phyloP scores from a whole-genome alignment of 2,113 vertebrate species.

The Colius striatus region DNA sequence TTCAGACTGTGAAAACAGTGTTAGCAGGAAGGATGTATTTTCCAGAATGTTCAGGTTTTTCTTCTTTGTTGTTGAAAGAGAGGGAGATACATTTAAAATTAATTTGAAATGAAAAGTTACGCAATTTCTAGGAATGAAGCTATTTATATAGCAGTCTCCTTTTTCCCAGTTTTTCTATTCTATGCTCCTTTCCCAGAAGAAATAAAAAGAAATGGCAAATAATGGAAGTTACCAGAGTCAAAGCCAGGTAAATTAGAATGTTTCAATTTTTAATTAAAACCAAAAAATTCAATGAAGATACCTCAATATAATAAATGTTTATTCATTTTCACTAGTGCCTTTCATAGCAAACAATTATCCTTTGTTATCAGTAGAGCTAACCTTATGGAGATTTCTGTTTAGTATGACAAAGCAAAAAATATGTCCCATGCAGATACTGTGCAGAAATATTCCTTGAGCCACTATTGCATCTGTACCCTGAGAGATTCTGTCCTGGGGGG shows the following conservation, averaged over 20 bases:
- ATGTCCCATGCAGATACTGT: fast-evolving
- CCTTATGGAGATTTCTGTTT: neutral
- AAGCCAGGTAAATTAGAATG: conserved; percentile 8
- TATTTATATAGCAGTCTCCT: conserved; percentile 42
- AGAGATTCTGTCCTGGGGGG: neutral
- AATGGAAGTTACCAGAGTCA: neutral
- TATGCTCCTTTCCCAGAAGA: conserved; percentile 15
- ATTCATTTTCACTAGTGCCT: neutral
- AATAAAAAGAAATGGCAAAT: conserved; percentile 21
- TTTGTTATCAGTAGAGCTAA: neutral
- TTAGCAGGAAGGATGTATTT: conserved; percentile 49
- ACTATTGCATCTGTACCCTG: neutral
- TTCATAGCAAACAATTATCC: neutral
- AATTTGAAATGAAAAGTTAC: conserved; percentile 61
- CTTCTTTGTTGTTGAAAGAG: neutral
- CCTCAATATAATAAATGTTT: neutral
- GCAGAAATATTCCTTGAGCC: neutral
- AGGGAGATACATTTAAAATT: conserved; percentile 58
- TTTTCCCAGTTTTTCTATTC: conserved; percentile 32
- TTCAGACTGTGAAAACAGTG: conserved; percentile 45
- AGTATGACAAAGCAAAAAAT: neutral
- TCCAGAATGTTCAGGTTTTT: conserved; percentile 18
- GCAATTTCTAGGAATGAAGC: conserved; percentile 40
- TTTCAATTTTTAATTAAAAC: neutral
- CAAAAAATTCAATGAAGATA: neutral